Base-by-base conservation (phyloP, 2,797 vertebrate genomes). In the Eidolon dupreanum region DNA sequence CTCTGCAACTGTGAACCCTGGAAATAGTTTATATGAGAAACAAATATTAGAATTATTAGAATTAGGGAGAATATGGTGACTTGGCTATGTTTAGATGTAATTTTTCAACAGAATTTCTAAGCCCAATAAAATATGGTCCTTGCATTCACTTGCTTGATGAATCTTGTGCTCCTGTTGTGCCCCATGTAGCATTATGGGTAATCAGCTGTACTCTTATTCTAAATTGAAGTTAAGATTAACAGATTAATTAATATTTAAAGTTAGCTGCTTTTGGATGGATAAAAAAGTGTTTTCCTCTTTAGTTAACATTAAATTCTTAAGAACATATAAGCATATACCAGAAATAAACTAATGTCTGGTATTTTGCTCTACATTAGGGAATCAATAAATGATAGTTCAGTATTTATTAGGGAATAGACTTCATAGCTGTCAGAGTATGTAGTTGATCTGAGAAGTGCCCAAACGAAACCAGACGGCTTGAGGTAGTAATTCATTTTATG, bases 91-190 rank as follows among this genome's bases (percentile, higher is more conserved):
- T 77, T 65, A 66, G 43, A 43, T 89, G 9, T 83, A 28, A 92
- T 41, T 93, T 96, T 89, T 88, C 41, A 55, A 28, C 41, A n/a
- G 53, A 33, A 86, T 93, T 94, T 95, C 63, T 90, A 73, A 95
- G 24, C n/a, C 36, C 41, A 90, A 57, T 4, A 61, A 74, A 90
- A 75, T 73, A 26, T 3, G 8, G 17, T 79, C 8, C 33, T 74
- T 88, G 46, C 20, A 31, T 65, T 94, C 26, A 91, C 77, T 85
- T 20, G 33, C 12, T 82, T 31, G 66, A 2, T 77, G 73, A 71
- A 33, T 93, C 74, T 73, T 75, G 10, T 46, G 46, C 17, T 57
- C 51, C 59, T 43, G 8, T 31, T 59, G 0, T 77, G 15, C 26
- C 31, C 73, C n/a, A 6, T 16, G 5, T 70, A 24, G 70, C 59